Evolutionary conservation across 2,888 invertebrate genomes (phyloP).

Genomic region (Pandemis heparana): DNA sequence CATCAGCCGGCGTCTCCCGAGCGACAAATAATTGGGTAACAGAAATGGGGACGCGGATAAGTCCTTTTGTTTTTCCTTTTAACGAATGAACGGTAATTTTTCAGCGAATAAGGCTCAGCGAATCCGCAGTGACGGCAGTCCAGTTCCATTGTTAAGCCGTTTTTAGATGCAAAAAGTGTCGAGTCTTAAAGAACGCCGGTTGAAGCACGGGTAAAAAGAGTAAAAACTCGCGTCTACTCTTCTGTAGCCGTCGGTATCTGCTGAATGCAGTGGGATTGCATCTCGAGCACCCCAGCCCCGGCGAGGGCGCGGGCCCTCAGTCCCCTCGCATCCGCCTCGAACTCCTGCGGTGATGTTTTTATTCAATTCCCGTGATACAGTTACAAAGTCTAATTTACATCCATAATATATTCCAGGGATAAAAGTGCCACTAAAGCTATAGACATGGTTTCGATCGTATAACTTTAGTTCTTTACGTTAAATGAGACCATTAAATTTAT

Average conservation of each 20-base stretch:
- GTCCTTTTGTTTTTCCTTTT: slow-evolving; percentile 57
- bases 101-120: slow-evolving; percentile 45
- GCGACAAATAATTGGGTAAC: slow-evolving; percentile 73
- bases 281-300: slow-evolving; percentile 59
- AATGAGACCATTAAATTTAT: slow-evolving; percentile 34
- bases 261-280: slow-evolving; percentile 70
- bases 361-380: slow-evolving; percentile 62
- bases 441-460: slow-evolving; percentile 30
- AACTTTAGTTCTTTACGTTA: slow-evolving; percentile 38
- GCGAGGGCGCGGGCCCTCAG: slow-evolving; percentile 64
- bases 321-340: slow-evolving; percentile 59
- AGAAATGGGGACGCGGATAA: slow-evolving; percentile 64
- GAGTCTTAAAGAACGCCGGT: slow-evolving; percentile 50
- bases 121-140: slow-evolving; percentile 24
- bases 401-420: slow-evolving; percentile 50
- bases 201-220: slow-evolving; percentile 51
- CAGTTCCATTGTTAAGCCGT: slow-evolving; percentile 48
- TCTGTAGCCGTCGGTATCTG: slow-evolving; percentile 55
- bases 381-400: slow-evolving; percentile 48
- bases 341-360: slow-evolving; percentile 64
- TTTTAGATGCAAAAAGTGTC: slow-evolving; percentile 38
- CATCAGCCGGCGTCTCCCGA: slow-evolving; percentile 57
- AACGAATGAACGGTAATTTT: slow-evolving; percentile 46
- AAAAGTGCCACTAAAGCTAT: slow-evolving; percentile 23
- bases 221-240: slow-evolving; percentile 59